phyloP scores from a whole-genome alignment of 2,888 invertebrate genomes.

The Apamea sordens region DNA sequence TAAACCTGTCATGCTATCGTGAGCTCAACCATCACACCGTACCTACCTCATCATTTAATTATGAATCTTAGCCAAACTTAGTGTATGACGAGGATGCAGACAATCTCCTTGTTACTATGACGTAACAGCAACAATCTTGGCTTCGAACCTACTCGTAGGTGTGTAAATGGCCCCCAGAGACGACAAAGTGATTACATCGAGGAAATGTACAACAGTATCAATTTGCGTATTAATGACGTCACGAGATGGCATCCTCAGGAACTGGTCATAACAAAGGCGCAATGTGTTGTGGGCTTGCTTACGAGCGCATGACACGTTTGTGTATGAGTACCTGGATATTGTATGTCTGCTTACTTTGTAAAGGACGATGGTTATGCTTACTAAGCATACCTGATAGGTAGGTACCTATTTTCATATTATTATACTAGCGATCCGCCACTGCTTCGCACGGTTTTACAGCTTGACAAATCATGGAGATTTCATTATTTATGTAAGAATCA shows the following conservation, averaged over 20 bases:
- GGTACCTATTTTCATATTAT: not conserved
- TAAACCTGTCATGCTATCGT: not conserved
- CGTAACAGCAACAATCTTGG: not conserved
- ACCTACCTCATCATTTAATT: not conserved
- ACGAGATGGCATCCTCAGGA: not conserved
- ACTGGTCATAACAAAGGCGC: slow-evolving; percentile 5
- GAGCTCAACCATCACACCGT: not conserved
- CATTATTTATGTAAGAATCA: too few species aligned
- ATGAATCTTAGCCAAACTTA: not conserved
- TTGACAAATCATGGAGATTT: not conserved
- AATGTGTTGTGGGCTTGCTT: not conserved
- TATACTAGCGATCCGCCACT: not conserved
- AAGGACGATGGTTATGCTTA: not conserved
- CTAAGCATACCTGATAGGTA: not conserved
- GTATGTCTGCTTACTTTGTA: not conserved
- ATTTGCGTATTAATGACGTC: slow-evolving; percentile 39
- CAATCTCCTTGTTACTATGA: not conserved
- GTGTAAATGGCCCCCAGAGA: not conserved
- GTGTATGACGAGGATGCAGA: not conserved
- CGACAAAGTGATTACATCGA: slow-evolving; percentile 32
- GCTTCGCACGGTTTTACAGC: not conserved
- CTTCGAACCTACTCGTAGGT: not conserved
- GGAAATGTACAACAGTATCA: slow-evolving; percentile 27
- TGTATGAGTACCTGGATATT: not conserved
- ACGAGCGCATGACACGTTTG: slow-evolving; percentile 7